Percentiles rank a stretch among this genome's conserved stretches.
phyloP scores from a whole-genome alignment of 2,797 vertebrate genomes.

The Coccyzus lansbergi region DNA sequence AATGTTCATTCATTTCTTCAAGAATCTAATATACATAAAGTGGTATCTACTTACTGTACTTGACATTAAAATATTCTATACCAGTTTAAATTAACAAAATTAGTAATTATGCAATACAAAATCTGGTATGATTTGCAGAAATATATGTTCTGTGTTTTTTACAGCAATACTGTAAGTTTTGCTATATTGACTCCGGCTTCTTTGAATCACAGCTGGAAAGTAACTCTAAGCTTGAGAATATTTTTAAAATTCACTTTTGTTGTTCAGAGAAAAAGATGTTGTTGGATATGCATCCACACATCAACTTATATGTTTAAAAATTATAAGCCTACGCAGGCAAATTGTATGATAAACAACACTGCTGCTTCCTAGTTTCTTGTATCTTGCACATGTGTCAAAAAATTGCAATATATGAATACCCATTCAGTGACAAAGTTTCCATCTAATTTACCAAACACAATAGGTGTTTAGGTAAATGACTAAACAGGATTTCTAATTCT shows the following conservation, averaged over 20 bases:
- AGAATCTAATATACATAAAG: not conserved
- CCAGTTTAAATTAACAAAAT: not conserved
- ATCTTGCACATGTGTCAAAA: not conserved
- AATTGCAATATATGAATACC: not conserved
- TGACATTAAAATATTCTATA: not conserved
- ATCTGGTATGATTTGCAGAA: not conserved
- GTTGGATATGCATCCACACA: not conserved
- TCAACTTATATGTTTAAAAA: not conserved
- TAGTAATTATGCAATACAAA: not conserved
- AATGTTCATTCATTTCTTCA: not conserved
- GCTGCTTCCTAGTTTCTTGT: not conserved
- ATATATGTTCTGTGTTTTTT: not conserved
- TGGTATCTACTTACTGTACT: not conserved
- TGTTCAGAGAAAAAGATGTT: not conserved
- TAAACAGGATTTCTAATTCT: not conserved
- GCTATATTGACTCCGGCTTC: not conserved
- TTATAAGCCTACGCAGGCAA: not conserved
- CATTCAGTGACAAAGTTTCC: not conserved
- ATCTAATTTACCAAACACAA: not conserved
- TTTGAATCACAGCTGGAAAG: not conserved
- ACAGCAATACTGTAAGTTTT: not conserved
- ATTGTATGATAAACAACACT: not conserved
- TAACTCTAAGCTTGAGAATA: not conserved
- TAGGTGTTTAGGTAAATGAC: not conserved
- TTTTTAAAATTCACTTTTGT: not conserved